A percentile compares a stretch with the other conserved stretches of the same genome.
phyloP scores from a whole-genome alignment of 2,888 invertebrate genomes.

The Bombylius major region DNA sequence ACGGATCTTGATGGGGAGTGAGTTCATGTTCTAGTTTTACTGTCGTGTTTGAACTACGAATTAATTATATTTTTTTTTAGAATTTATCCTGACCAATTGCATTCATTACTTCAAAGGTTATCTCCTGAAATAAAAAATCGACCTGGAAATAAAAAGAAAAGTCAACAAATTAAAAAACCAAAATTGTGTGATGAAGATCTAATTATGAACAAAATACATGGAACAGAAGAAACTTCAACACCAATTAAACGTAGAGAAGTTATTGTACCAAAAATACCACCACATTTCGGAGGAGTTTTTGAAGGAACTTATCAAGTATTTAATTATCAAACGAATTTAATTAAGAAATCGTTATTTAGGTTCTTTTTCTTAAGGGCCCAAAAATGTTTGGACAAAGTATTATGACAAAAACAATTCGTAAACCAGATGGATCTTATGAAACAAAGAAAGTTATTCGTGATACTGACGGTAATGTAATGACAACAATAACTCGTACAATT shows the following conservation, averaged over 20 bases:
- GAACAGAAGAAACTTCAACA: conserved; percentile 23
- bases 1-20: conserved; percentile 46
- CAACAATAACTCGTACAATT: conserved; percentile 38
- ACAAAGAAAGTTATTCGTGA: conserved; percentile 43
- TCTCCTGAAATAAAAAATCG: conserved; percentile 20
- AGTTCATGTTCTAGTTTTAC: conserved; percentile 12
- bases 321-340: neutral
- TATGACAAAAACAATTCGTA: conserved; percentile 40
- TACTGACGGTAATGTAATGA: conserved; percentile 45
- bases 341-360: neutral
- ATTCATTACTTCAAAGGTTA: conserved; percentile 31
- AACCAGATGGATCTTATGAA: conserved; percentile 46
- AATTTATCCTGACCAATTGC: conserved; percentile 32
- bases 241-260: conserved; percentile 24
- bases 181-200: conserved; percentile 32
- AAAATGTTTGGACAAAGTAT: conserved; percentile 42
- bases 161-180: conserved; percentile 18
- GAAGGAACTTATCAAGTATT: conserved; percentile 31
- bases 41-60: neutral
- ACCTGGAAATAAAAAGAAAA: neutral
- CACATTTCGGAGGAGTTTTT: conserved; percentile 31
- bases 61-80: conserved; percentile 16
- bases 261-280: conserved; percentile 21
- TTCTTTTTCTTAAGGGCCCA: conserved; percentile 21
- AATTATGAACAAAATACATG: conserved; percentile 34